These are phyloP conservation scores for Harpagus bidentatus DNA, from an alignment of 2,113 vertebrate species.

Conservation along the genomic window DNA sequence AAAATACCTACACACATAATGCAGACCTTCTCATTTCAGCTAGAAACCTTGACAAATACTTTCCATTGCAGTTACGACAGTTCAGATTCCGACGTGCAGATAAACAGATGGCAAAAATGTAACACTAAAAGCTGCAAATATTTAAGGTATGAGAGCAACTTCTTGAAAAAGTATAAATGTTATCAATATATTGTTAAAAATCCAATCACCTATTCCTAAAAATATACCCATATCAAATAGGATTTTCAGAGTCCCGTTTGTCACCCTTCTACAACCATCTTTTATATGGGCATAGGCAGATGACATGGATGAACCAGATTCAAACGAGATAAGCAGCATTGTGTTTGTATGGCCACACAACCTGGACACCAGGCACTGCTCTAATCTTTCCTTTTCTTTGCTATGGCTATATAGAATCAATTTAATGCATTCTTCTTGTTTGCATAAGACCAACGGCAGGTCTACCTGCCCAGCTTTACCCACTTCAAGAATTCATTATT, in stretches of 20 bases:
- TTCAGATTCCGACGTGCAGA: not conserved
- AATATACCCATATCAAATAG: not conserved
- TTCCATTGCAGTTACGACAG: not conserved
- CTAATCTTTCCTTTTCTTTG: not conserved
- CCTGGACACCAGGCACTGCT: not conserved
- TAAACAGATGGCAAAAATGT: not conserved
- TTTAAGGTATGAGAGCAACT: not conserved
- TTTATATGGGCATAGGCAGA: not conserved
- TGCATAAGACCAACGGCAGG: rapidly evolving
- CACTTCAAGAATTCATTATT: not conserved
- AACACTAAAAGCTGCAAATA: not conserved
- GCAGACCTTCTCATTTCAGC: not conserved
- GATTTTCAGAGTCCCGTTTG: not conserved
- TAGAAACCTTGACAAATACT: not conserved
- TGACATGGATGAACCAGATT: not conserved
- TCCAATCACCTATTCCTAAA: not conserved
- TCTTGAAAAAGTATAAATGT: not conserved
- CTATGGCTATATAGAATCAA: not conserved
- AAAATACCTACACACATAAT: not conserved
- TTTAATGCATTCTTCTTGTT: not conserved
- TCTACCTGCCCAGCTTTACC: not conserved
- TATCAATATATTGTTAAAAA: not conserved
- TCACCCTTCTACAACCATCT: not conserved
- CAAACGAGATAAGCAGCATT: not conserved
- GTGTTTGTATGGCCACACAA: not conserved